Evolutionary conservation across 1,140 invertebrate genomes (phyloP).

Genomic region (Chironomus striatipennis): DNA sequence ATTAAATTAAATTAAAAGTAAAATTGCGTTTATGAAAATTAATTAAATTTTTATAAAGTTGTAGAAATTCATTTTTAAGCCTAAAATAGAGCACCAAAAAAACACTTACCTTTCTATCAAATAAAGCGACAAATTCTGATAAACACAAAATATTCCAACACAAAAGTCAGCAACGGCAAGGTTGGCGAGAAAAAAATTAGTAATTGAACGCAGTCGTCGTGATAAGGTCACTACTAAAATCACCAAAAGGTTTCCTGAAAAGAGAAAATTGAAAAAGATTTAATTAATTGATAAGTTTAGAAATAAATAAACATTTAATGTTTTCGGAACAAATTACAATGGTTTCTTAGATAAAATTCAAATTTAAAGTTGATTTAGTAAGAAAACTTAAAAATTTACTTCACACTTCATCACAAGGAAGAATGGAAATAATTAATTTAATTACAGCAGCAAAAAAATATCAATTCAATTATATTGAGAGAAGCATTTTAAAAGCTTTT

Average conservation of each 20-base stretch:
- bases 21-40: too few species aligned
- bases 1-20: too few species aligned
- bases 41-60: too few species aligned
- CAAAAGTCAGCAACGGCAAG: slow-evolving; percentile 74
- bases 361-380: too few species aligned
- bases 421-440: neutral
- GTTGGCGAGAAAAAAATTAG: slow-evolving; percentile 78
- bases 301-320: neutral
- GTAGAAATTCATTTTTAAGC: too few species aligned
- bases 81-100: too few species aligned
- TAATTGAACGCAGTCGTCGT: slow-evolving; percentile 64
- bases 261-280: slow-evolving; percentile 29
- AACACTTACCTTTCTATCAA: slow-evolving; percentile 57
- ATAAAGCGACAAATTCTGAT: slow-evolving; percentile 71
- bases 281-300: slow-evolving; percentile 22
- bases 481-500: neutral
- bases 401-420: neutral
- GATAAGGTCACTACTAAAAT: slow-evolving; percentile 72
- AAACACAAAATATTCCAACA: slow-evolving; percentile 77
- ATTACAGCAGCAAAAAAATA: neutral
- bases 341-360: neutral
- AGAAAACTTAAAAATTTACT: too few species aligned
- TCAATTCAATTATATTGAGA: neutral
- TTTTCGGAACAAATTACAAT: neutral
- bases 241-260: slow-evolving; percentile 71